Conservation (phyloP, 2,113 vertebrate genomes). For the Aspiorhynchus laticeps region DNA sequence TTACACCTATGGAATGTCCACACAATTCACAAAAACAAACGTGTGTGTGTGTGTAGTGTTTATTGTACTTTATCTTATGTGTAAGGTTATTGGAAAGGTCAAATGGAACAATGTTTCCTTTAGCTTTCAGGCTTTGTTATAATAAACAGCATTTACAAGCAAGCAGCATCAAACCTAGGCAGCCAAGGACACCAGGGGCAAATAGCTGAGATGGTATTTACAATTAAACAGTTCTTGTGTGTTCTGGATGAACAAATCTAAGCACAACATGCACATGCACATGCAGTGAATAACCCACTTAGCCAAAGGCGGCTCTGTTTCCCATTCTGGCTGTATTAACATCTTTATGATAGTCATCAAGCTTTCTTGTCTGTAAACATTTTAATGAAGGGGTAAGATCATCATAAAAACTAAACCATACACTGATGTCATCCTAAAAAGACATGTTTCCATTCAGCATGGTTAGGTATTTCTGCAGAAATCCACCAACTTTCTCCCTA, state of each 20-base stretch:
- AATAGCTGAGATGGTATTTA: slow-evolving; percentile 29
- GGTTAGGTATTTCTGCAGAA: background rate
- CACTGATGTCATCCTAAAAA: background rate
- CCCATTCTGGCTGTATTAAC: slow-evolving; percentile 5
- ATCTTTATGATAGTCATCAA: background rate
- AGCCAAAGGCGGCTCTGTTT: slow-evolving; percentile 35
- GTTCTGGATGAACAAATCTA: slow-evolving; percentile 37
- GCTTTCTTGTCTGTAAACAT: background rate
- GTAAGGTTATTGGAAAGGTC: background rate
- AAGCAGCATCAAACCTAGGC: slow-evolving; percentile 19
- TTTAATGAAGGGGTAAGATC: slow-evolving; percentile 20
- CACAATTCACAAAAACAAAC: too few relatives aligned
- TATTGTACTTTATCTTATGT: background rate
- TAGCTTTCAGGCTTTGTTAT: slow-evolving; percentile 23
- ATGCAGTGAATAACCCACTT: slow-evolving; percentile 4
- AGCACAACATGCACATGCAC: slow-evolving; percentile 26
- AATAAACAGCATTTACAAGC: slow-evolving; percentile 54
- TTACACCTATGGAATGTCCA: too few relatives aligned
- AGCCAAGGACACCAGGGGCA: slow-evolving; percentile 7
- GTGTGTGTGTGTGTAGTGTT: background rate
- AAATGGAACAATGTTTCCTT: slow-evolving; percentile 1
- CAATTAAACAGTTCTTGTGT: slow-evolving; percentile 47
- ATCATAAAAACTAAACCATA: slow-evolving; percentile 33
- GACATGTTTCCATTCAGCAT: background rate
- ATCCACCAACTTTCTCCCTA: background rate